Percentiles rank a stretch among this genome's conserved stretches.
These are phyloP conservation scores for Herminia tarsipennalis DNA, from an alignment of 2,888 invertebrate genomes.

Conservation along the genomic window DNA sequence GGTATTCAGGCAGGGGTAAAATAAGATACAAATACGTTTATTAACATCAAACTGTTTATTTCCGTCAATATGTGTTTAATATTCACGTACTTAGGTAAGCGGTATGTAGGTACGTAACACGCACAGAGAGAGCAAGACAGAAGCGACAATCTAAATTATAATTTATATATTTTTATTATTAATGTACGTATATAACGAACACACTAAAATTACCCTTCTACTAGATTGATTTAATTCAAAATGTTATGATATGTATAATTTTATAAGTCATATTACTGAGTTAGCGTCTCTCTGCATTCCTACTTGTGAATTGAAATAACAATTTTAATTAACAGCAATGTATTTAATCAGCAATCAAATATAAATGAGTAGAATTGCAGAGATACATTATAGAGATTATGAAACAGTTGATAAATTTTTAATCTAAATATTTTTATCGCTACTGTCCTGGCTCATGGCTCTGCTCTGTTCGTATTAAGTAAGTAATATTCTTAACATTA, in stretches of 20 bases:
- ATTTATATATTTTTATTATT: no score
- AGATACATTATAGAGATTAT: conserved; percentile 14
- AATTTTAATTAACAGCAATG: conserved; percentile 1
- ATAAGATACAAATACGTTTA: conserved; percentile 7
- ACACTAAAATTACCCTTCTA: not conserved
- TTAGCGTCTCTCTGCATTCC: conserved; percentile 23
- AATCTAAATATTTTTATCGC: conserved; percentile 37
- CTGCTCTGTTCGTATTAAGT: conserved; percentile 49
- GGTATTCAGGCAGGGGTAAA: no score
- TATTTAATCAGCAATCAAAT: not conserved
- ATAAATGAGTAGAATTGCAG: conserved; percentile 18
- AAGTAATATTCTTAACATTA: conserved; percentile 31
- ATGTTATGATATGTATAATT: conserved; percentile 40
- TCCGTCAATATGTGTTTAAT: conserved; percentile 45
- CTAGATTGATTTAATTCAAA: conserved; percentile 17
- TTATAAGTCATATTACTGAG: conserved; percentile 23
- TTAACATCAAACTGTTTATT: conserved; percentile 74
- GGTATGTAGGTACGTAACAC: conserved; percentile 44
- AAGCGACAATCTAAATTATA: conserved; percentile 45
- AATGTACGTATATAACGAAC: conserved; percentile 12
- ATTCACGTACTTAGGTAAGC: conserved; percentile 16
- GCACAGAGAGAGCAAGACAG: conserved; percentile 70
- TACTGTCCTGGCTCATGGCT: conserved; percentile 76
- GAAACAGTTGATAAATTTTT: conserved; percentile 10
- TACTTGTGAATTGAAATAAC: conserved; percentile 4